Conservation (phyloP, 2,797 vertebrate genomes). For the Lemur catta region DNA sequence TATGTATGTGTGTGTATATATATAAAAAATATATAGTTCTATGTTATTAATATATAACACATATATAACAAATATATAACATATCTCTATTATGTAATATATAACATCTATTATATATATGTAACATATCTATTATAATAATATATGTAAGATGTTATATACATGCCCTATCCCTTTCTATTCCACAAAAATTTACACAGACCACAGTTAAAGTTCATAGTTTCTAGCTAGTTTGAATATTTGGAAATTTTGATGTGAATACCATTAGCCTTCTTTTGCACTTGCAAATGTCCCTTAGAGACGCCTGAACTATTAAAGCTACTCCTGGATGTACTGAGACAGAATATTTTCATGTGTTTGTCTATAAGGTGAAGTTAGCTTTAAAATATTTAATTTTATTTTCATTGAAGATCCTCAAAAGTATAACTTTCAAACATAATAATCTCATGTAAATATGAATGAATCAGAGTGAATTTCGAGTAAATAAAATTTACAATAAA, state of each 20-base stretch:
- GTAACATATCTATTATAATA: background rate
- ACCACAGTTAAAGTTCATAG: slow-evolving; percentile 1
- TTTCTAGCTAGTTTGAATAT: background rate
- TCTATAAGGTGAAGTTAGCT: background rate
- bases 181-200: background rate
- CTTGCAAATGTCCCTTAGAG: background rate
- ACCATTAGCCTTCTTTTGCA: background rate
- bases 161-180: background rate
- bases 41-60: no score
- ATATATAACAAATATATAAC: background rate
- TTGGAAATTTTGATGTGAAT: background rate
- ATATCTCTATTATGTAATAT: background rate
- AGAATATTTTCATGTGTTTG: background rate
- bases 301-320: background rate
- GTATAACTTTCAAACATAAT: slow-evolving; percentile 9
- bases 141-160: background rate
- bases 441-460: background rate
- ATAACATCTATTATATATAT: background rate
- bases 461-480: background rate
- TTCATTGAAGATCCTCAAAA: background rate
- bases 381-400: slow-evolving; percentile 34
- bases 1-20: background rate
- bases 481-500: slow-evolving; percentile 24
- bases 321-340: background rate
- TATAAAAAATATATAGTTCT: background rate